Evolutionary conservation across 2,113 vertebrate species (phyloP).

Genomic region (Pelvicachromis taeniatus): DNA sequence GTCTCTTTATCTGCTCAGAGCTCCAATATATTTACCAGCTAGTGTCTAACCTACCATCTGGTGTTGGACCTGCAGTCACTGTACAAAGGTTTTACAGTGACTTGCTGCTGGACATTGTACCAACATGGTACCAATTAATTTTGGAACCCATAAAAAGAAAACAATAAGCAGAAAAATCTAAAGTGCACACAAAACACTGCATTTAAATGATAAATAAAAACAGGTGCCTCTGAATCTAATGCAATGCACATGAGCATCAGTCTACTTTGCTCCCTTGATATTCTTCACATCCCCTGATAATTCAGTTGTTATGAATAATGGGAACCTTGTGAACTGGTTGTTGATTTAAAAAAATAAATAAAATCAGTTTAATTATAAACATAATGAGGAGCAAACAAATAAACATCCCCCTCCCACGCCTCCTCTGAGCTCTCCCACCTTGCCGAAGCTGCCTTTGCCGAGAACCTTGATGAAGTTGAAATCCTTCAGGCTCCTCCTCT

Average conservation of each 20-base stretch:
- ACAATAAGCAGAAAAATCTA: neutral
- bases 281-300: neutral
- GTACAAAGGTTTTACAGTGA: neutral
- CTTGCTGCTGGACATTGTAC: neutral
- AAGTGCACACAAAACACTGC: neutral
- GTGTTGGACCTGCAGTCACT: neutral
- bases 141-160: neutral
- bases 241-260: neutral
- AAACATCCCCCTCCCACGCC: neutral
- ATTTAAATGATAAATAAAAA: neutral
- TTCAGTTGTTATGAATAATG: neutral
- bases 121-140: neutral
- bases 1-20: neutral
- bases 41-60: neutral
- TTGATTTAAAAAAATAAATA: neutral
- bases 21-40: neutral
- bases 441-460: constrained; percentile 98
- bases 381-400: constrained; percentile 5
- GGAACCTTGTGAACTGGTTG: neutral
- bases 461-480: constrained; percentile 98
- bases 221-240: neutral
- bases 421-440: constrained; percentile 72
- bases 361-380: neutral
- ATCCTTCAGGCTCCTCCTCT: constrained; percentile 87
- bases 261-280: neutral